Conservation (phyloP, 2,797 vertebrate species). For the Mormyrops attenuatus region DNA sequence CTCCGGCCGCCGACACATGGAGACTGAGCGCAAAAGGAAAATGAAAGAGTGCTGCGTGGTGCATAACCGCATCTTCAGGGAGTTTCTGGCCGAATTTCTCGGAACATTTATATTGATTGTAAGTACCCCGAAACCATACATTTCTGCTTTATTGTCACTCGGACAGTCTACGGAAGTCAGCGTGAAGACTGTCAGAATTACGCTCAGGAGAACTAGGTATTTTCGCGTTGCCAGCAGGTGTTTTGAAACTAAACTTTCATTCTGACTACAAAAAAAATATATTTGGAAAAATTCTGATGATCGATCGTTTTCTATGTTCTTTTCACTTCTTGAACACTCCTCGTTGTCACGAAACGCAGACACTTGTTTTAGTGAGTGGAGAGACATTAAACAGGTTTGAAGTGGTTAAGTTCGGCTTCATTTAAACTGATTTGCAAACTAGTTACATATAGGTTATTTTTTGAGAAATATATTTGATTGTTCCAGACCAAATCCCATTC, state of each 20-base stretch:
- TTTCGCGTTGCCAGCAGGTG: conserved; percentile 23
- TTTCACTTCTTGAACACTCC: neutral
- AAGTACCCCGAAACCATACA: conserved; percentile 62
- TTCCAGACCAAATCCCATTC: neutral
- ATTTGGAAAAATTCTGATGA: conserved; percentile 20
- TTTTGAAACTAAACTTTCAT: neutral
- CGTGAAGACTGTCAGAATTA: conserved; percentile 46
- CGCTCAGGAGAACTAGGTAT: conserved; percentile 43
- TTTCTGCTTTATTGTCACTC: neutral
- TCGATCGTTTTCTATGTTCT: neutral
- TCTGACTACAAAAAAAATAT: conserved; percentile 22
- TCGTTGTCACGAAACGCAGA: conserved; percentile 17
- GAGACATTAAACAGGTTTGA: neutral
- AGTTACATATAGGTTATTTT: neutral
- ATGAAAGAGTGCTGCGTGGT: conserved; percentile 73
- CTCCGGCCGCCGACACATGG: conserved; percentile 51
- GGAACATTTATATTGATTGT: conserved; percentile 89
- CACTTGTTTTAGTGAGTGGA: neutral
- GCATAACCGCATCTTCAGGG: conserved; percentile 75
- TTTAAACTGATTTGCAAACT: neutral
- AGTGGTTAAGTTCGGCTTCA: neutral
- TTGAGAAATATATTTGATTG: neutral
- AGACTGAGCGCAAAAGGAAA: conserved; percentile 56
- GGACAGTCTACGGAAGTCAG: conserved; percentile 29
- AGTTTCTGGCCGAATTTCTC: conserved; percentile 86